phyloP scores from a whole-genome alignment of 2,888 invertebrate genomes.

The Limnephilus auricula region DNA sequence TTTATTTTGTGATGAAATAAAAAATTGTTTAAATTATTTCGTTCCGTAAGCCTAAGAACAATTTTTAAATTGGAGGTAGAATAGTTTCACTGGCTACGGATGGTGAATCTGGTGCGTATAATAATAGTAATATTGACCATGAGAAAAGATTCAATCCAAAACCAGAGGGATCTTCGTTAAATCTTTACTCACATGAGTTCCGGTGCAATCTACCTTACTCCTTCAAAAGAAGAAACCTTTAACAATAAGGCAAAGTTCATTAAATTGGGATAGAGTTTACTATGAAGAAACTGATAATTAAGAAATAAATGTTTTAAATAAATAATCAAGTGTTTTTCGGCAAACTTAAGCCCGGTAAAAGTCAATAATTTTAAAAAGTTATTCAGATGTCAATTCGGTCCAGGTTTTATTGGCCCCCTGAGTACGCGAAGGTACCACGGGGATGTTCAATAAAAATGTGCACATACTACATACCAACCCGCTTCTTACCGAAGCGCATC shows the following conservation, averaged over 20 bases:
- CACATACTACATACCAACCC: neutral
- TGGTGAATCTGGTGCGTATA: no score
- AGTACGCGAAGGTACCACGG: neutral
- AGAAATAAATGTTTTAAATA: no score
- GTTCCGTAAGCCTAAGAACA: neutral
- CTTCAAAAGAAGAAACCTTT: neutral
- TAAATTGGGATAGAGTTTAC: neutral
- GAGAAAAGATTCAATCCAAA: neutral
- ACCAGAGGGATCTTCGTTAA: neutral
- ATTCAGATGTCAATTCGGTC: neutral
- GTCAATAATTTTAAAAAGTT: neutral
- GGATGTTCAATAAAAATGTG: neutral
- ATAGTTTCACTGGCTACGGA: neutral
- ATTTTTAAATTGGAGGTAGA: neutral
- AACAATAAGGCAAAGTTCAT: neutral
- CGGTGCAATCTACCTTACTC: neutral
- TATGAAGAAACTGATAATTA: neutral
- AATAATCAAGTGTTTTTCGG: neutral
- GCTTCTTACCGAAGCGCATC: conserved; percentile 14
- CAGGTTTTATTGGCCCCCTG: neutral
- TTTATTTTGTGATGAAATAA: neutral
- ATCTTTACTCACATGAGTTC: neutral
- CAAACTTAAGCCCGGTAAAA: no score
- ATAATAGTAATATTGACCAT: no score
- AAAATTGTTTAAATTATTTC: no score